phyloP scores from a whole-genome alignment of 2,797 vertebrate species.

The Pogoniulus pusillus region DNA sequence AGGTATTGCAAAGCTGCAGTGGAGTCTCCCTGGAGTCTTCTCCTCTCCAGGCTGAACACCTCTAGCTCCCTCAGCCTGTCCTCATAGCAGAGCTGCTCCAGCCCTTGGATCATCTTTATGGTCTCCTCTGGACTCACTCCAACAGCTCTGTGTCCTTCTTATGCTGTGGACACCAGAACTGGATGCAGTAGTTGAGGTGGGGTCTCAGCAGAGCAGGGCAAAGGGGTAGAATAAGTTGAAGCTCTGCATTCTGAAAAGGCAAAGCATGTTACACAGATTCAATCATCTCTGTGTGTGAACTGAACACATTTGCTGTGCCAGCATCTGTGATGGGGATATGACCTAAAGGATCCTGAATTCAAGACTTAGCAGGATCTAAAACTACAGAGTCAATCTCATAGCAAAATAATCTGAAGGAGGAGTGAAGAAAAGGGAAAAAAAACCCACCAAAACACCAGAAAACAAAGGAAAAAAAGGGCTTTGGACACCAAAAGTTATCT shows the following conservation, averaged over 20 bases:
- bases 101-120: too few species aligned
- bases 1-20: too few species aligned
- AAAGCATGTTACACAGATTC: background rate
- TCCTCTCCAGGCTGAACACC: too few species aligned
- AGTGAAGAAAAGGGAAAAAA: background rate
- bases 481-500: background rate
- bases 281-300: background rate
- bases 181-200: too few species aligned
- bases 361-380: background rate
- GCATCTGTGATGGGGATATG: slow-evolving; percentile 26
- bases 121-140: too few species aligned
- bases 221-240: background rate
- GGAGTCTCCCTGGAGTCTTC: too few species aligned
- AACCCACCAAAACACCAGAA: background rate
- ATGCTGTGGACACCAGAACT: too few species aligned
- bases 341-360: too few species aligned
- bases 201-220: too few species aligned
- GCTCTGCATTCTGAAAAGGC: background rate
- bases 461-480: background rate
- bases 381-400: background rate
- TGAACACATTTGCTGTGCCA: slow-evolving; percentile 2
- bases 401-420: slow-evolving; percentile 14
- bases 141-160: too few species aligned
- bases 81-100: too few species aligned
- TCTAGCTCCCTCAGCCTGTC: too few species aligned